phyloP scores from a whole-genome alignment of 1,140 invertebrate species.

The Drosophila repleta region DNA sequence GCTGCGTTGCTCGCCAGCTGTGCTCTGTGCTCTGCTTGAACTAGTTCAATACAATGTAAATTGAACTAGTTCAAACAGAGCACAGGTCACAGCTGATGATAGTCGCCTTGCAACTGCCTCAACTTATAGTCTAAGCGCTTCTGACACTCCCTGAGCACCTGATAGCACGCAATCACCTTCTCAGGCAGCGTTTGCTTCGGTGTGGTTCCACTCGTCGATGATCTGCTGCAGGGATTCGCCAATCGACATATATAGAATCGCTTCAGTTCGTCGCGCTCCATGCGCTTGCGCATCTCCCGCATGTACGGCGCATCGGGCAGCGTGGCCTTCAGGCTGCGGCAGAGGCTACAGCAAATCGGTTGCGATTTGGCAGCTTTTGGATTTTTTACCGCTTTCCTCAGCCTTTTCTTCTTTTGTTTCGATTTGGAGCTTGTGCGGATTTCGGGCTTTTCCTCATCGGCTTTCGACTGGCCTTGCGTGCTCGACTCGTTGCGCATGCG shows the following conservation, averaged over 20 bases:
- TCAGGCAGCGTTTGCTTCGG: not conserved
- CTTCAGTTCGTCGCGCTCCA: slow-evolving; percentile 9
- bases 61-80: slow-evolving; percentile 19
- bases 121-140: slow-evolving; percentile 17
- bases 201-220: not conserved
- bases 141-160: slow-evolving; percentile 22
- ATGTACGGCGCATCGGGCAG: slow-evolving; percentile 41
- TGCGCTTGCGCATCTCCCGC: slow-evolving; percentile 15
- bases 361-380: not conserved
- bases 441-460: not conserved
- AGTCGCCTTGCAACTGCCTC: not conserved
- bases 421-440: too few species aligned
- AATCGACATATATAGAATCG: slow-evolving; percentile 26
- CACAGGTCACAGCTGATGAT: not conserved
- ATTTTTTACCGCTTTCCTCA: not conserved
- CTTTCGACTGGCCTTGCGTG: not conserved
- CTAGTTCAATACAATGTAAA: not conserved
- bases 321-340: not conserved
- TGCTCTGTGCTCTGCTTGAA: slow-evolving; percentile 23
- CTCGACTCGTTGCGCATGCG: too few species aligned
- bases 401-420: too few species aligned
- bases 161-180: slow-evolving; percentile 5
- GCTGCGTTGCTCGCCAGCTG: not conserved
- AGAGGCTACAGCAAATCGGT: slow-evolving; percentile 17
- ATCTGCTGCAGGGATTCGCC: not conserved